Conservation (phyloP, 2,113 vertebrate genomes). For the Gadus macrocephalus region DNA sequence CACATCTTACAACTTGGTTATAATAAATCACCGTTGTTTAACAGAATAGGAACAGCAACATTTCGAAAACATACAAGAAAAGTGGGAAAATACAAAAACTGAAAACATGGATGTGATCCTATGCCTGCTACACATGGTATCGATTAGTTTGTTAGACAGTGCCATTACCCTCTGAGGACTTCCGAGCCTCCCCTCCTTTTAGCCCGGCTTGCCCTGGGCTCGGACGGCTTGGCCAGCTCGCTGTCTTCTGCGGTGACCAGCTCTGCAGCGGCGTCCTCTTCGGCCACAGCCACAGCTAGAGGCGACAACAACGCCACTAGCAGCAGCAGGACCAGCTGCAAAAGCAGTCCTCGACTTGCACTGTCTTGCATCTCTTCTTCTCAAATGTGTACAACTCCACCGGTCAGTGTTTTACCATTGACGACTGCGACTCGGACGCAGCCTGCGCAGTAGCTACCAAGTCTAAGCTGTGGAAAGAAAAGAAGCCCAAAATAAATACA, state of each 20-base stretch:
- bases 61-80: too few species aligned
- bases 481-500: slow-evolving; percentile 8
- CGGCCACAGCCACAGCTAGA: slow-evolving; percentile 17
- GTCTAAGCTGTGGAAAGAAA: slow-evolving; percentile 57
- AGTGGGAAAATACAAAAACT: background rate
- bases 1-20: background rate
- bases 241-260: slow-evolving; percentile 53
- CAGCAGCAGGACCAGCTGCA: slow-evolving; percentile 75
- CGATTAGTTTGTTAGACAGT: background rate
- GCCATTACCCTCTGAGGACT: slow-evolving; percentile 87
- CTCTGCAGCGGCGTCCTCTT: slow-evolving; percentile 27
- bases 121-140: background rate
- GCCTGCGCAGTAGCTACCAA: slow-evolving; percentile 32
- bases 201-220: slow-evolving; percentile 81
- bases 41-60: background rate
- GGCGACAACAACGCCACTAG: slow-evolving; percentile 18
- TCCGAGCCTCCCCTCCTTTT: slow-evolving; percentile 88
- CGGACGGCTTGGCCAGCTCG: slow-evolving; percentile 63
- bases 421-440: too few species aligned
- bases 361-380: slow-evolving; percentile 61
- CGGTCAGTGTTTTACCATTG: slow-evolving; percentile 29
- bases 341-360: slow-evolving; percentile 74
- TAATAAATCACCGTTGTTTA: background rate
- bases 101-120: background rate
- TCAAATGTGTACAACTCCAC: slow-evolving; percentile 19